Percentiles rank a stretch among this genome's conserved stretches.
Conservation (phyloP, 1,140 invertebrate genomes). For the Drusus annulatus region DNA sequence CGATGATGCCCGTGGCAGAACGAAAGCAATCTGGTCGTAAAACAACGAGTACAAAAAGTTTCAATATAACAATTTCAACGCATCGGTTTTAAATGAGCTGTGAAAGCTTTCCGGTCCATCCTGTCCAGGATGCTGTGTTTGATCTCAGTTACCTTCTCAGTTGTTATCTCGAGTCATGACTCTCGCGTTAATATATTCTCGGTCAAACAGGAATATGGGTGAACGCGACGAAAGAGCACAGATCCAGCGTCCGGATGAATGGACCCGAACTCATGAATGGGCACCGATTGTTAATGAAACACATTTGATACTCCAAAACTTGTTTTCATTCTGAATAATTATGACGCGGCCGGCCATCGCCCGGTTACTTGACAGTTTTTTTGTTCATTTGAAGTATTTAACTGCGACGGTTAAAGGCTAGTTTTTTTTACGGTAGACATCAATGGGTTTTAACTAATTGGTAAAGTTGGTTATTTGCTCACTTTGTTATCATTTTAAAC, state of each 20-base stretch:
- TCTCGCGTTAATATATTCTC: slow-evolving; percentile 16
- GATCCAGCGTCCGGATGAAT: slow-evolving; percentile 42
- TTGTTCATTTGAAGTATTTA: slow-evolving; percentile 1
- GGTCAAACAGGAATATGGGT: slow-evolving; percentile 18
- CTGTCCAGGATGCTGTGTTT: slow-evolving; percentile 15
- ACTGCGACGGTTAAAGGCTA: neutral
- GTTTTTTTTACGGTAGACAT: neutral
- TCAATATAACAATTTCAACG: no score
- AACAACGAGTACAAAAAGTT: no score
- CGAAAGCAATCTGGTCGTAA: no score
- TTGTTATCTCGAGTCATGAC: slow-evolving; percentile 2
- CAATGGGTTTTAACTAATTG: no score
- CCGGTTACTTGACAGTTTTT: slow-evolving; percentile 18
- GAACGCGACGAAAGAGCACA: slow-evolving; percentile 31
- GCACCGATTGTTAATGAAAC: slow-evolving; percentile 48
- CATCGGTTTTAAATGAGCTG: neutral
- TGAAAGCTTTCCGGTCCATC: neutral
- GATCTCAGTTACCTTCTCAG: slow-evolving; percentile 6
- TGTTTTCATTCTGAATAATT: slow-evolving; percentile 54
- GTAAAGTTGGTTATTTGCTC: no score
- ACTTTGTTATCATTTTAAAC: no score
- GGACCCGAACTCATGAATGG: slow-evolving; percentile 48
- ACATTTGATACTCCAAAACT: slow-evolving; percentile 53
- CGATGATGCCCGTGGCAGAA: no score
- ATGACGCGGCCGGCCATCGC: slow-evolving; percentile 31